phyloP scores from a whole-genome alignment of 2,797 vertebrate genomes.

The Dendrocincla tyrannina region DNA sequence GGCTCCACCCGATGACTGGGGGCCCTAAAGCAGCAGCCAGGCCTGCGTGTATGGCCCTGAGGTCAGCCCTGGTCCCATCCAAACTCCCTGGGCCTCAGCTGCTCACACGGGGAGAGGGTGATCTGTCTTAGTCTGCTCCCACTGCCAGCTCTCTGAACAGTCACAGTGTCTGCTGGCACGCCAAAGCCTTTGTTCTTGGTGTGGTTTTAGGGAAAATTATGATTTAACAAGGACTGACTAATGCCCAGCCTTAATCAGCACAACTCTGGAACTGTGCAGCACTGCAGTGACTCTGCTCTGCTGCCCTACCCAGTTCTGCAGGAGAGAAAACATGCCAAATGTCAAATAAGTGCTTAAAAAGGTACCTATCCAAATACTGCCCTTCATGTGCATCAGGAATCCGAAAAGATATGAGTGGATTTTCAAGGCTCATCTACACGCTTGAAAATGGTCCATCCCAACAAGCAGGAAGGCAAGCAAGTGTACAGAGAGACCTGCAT shows the following conservation, averaged over 20 bases:
- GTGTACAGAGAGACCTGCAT: background rate
- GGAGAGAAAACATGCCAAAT: background rate
- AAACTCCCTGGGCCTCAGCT: background rate
- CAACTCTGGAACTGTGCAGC: background rate
- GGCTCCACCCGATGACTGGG: background rate
- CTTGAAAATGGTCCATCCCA: background rate
- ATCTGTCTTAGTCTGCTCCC: background rate
- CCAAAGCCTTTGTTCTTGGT: background rate
- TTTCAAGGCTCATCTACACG: background rate
- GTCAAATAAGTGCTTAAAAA: background rate
- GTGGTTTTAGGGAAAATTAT: background rate
- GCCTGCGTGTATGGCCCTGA: background rate
- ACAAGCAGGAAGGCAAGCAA: background rate
- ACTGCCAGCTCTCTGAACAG: background rate
- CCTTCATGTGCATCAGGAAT: background rate
- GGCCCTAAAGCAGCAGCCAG: background rate
- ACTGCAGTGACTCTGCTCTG: background rate
- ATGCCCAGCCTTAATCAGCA: background rate
- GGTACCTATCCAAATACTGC: accelerated
- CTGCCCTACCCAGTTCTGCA: background rate
- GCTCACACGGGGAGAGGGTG: background rate
- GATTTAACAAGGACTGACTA: background rate
- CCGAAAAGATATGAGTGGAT: background rate
- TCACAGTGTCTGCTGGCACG: background rate
- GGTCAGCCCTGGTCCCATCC: background rate